Conservation (phyloP, 2,113 vertebrate genomes). For the human region GRCh38 chrX:17649001-17649500, state of each 20-base stretch:
- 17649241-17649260: conserved; percentile 50
- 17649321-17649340: conserved; percentile 56
- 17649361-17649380: conserved; percentile 56
- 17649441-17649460: conserved; percentile 23
- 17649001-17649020: conserved; percentile 16
- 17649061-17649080: not conserved
- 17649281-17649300: conserved; percentile 58
- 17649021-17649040: conserved; percentile 9
- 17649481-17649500: conserved; percentile 64
- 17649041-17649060: conserved; percentile 43
- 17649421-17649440: conserved; percentile 56
- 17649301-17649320: conserved; percentile 59
- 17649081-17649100: conserved; percentile 41
- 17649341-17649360: conserved; percentile 54
- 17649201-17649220: conserved; percentile 45
- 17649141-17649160: conserved; percentile 56
- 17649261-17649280: conserved; percentile 63
- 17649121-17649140: conserved; percentile 53
- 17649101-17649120: conserved; percentile 8
- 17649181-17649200: conserved; percentile 46
- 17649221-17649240: conserved; percentile 52
- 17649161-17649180: conserved; percentile 55
- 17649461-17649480: conserved; percentile 60
- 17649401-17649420: conserved; percentile 67
- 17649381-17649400: conserved; percentile 66